A percentile compares a stretch with the other conserved stretches of the same genome.
Evolutionary conservation across 2,113 vertebrate genomes (phyloP).

Genomic region (Toxostoma redivivum): DNA sequence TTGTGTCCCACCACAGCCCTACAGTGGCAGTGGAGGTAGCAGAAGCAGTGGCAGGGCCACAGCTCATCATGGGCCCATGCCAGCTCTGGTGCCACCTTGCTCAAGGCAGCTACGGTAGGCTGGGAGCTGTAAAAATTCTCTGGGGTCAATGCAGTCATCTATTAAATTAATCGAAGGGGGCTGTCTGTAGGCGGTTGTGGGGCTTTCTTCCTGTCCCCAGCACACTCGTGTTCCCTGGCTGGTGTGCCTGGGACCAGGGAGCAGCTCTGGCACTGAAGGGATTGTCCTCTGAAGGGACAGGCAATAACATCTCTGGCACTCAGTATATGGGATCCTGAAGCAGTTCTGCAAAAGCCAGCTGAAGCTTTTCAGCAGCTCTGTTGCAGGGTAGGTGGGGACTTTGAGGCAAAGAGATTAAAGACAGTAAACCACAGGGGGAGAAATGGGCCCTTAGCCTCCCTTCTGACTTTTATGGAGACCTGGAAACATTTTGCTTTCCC

Average conservation of each 20-base stretch:
- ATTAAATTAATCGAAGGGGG: not conserved
- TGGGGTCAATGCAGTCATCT: not conserved
- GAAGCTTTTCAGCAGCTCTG: not conserved
- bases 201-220: not conserved
- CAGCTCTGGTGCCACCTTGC: not conserved
- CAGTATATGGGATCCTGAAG: not conserved
- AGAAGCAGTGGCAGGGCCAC: not conserved
- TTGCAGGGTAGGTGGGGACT: not conserved
- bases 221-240: fast-evolving
- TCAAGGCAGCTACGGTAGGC: fast-evolving
- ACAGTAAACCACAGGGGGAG: not conserved
- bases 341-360: not conserved
- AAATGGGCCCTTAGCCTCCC: not conserved
- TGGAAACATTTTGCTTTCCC: not conserved
- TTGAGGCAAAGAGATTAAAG: not conserved
- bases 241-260: fast-evolving
- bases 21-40: not conserved
- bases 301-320: not conserved
- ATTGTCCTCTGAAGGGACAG: fast-evolving
- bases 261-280: fast-evolving
- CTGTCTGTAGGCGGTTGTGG: not conserved
- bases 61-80: fast-evolving
- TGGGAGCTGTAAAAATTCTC: not conserved
- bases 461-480: not conserved
- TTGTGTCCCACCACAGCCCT: not conserved